Conservation (phyloP, 1,140 invertebrate species). For the Panagrolaimus sp. region DNA sequence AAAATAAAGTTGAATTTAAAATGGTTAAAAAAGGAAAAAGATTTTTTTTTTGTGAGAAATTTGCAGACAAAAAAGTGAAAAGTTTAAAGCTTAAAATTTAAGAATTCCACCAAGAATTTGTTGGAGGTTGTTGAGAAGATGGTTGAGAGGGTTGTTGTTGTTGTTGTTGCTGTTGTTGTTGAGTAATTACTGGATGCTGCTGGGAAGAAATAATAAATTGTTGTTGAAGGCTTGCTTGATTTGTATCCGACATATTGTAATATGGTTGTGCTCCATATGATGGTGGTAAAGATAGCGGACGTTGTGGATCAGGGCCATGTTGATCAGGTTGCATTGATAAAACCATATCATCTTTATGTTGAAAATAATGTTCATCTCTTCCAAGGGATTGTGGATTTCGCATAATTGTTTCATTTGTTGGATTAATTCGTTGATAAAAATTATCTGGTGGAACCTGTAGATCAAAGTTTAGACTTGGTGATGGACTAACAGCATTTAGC, state of each 20-base stretch:
- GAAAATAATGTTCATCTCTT: neutral
- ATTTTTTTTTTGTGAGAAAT: no score
- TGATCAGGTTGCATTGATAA: neutral
- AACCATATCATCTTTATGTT: constrained; percentile 16
- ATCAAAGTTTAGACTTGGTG: neutral
- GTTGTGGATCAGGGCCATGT: neutral
- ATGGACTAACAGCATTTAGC: neutral
- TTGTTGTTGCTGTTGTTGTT: neutral
- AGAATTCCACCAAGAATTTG: no score
- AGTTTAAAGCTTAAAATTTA: no score
- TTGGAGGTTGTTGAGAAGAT: no score
- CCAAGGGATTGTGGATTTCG: neutral
- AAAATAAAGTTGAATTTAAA: no score
- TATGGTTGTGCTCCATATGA: neutral
- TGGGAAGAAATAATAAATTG: constrained; percentile 1
- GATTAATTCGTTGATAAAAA: neutral
- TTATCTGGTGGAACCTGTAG: neutral
- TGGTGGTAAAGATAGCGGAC: neutral
- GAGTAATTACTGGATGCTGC: neutral
- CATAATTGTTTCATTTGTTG: neutral
- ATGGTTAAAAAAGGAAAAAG: no score
- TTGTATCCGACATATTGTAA: constrained; percentile 3
- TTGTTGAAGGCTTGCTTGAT: neutral
- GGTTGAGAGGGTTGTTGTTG: neutral
- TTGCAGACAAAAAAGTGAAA: no score